Evolutionary conservation across 2,888 invertebrate species (phyloP).

Genomic region (Diploptera punctata): DNA sequence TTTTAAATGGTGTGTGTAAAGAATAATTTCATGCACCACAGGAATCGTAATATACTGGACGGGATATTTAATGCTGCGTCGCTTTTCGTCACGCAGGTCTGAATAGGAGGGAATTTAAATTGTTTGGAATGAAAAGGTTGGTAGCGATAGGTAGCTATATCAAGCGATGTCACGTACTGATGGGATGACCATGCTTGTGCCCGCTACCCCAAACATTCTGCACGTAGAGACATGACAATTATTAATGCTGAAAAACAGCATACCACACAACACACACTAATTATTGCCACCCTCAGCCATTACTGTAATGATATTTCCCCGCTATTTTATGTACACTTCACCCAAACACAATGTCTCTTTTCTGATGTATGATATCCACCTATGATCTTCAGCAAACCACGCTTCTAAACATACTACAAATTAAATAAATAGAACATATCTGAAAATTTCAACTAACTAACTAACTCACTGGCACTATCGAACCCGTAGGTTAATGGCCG

Average conservation of each 20-base stretch:
- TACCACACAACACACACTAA: not conserved
- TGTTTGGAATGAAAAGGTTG: conserved; percentile 17
- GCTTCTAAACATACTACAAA: too few species aligned
- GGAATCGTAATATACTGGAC: conserved; percentile 33
- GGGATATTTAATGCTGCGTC: conserved; percentile 28
- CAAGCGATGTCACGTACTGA: not conserved
- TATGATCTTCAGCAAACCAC: too few species aligned
- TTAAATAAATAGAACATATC: too few species aligned
- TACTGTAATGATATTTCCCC: too few species aligned
- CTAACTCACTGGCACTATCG: too few species aligned
- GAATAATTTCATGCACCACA: conserved; percentile 41
- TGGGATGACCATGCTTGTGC: not conserved
- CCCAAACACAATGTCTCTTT: too few species aligned
- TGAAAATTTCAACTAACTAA: too few species aligned
- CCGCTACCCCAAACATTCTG: not conserved
- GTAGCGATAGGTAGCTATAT: conserved; percentile 5
- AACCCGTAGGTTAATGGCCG: too few species aligned
- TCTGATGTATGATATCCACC: too few species aligned
- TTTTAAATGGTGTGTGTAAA: conserved; percentile 42
- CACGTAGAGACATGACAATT: conserved; percentile 1
- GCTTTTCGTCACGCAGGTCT: conserved; percentile 31
- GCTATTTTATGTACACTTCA: too few species aligned
- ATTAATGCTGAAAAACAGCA: conserved; percentile 4
- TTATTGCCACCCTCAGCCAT: not conserved
- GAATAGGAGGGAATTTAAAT: conserved; percentile 22